Evolutionary conservation across 2,113 vertebrate species (phyloP).

Genomic region (Spheniscus mendiculus): DNA sequence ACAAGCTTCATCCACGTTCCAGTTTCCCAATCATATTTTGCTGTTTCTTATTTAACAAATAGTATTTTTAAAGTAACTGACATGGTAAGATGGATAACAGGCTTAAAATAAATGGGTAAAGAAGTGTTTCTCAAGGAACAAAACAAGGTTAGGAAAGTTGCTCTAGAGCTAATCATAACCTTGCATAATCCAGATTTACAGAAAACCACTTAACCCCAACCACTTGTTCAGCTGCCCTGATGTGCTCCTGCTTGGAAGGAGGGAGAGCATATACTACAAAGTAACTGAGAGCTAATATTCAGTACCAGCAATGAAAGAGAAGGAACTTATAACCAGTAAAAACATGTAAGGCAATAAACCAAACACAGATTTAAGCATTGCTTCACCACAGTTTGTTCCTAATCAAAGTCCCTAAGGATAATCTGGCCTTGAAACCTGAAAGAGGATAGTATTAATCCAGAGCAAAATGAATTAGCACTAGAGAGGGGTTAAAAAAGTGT

Average conservation of each 20-base stretch:
- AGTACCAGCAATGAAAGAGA: neutral
- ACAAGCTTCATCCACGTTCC: neutral
- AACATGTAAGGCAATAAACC: neutral
- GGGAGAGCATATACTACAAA: neutral
- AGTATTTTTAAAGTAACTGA: neutral
- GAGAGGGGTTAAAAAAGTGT: neutral
- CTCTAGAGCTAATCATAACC: neutral
- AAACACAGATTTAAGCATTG: neutral
- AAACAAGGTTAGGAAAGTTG: neutral
- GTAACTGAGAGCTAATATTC: no score
- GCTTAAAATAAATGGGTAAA: neutral
- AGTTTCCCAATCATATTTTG: neutral
- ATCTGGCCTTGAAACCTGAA: neutral
- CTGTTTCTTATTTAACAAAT: neutral
- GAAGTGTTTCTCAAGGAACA: neutral
- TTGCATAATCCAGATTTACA: neutral
- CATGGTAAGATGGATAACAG: neutral
- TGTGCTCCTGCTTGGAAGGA: neutral
- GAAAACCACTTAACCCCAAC: neutral
- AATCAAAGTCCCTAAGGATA: slow-evolving; percentile 1
- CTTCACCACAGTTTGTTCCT: neutral
- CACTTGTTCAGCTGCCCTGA: neutral
- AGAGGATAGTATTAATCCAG: slow-evolving; percentile 21
- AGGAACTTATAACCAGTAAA: neutral
- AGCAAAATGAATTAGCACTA: slow-evolving; percentile 8